Conservation (phyloP, 1,140 invertebrate genomes). For the Sitodiplosis mosellana region DNA sequence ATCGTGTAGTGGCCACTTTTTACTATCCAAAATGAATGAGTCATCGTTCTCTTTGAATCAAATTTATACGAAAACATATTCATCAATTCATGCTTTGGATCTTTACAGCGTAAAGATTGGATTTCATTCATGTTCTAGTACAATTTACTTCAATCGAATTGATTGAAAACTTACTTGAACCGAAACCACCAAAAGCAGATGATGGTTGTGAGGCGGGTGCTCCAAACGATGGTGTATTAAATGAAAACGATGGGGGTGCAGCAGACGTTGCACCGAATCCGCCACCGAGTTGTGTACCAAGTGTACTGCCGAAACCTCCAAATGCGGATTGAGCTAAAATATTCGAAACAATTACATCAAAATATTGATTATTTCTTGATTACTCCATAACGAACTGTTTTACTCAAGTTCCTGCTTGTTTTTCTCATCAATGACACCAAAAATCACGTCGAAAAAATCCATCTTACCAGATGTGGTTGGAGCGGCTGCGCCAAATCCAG, state of each 20-base stretch:
- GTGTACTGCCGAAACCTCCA: background rate
- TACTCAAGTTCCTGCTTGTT: too few relatives aligned
- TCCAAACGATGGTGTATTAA: slow-evolving; percentile 12
- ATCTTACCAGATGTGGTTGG: background rate
- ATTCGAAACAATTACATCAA: too few relatives aligned
- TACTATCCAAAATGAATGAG: background rate
- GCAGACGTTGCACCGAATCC: background rate
- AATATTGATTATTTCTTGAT: too few relatives aligned
- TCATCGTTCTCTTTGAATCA: background rate
- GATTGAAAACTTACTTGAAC: slow-evolving; percentile 7
- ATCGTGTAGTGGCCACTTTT: too few relatives aligned
- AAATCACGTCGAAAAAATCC: too few relatives aligned
- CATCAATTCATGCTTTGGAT: background rate
- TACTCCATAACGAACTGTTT: too few relatives aligned
- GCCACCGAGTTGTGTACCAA: too few relatives aligned
- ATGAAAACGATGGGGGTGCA: slow-evolving; percentile 26
- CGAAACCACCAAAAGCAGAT: slow-evolving; percentile 16
- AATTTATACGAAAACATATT: background rate
- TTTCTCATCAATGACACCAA: too few relatives aligned
- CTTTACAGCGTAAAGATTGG: slow-evolving; percentile 31
- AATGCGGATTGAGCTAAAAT: slow-evolving; percentile 6
- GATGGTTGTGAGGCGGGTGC: slow-evolving; percentile 6
- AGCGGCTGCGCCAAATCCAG: slow-evolving; percentile 8
- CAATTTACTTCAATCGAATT: slow-evolving; percentile 1
- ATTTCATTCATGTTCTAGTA: slow-evolving; percentile 8